Evolutionary conservation across 2,113 vertebrate species (phyloP).

Genomic region (Perca schrenkii): DNA sequence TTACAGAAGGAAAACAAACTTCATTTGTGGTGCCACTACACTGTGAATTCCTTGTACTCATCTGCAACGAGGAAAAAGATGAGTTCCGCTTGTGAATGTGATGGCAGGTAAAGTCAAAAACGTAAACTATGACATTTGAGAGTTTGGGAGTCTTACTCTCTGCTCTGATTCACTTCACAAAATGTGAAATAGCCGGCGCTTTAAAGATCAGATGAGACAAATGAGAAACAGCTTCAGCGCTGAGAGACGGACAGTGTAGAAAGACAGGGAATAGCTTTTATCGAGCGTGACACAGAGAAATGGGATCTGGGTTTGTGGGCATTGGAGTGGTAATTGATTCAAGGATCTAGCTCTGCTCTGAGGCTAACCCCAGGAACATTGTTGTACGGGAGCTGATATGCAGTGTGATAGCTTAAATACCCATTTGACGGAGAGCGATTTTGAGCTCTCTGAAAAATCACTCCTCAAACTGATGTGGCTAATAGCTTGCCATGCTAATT

Average conservation of each 20-base stretch:
- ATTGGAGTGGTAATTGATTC: slow-evolving; percentile 76
- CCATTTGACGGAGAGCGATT: slow-evolving; percentile 28
- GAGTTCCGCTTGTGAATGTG: background rate
- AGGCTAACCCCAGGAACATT: slow-evolving; percentile 55
- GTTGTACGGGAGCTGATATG: slow-evolving; percentile 56
- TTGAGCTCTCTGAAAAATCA: slow-evolving; percentile 41
- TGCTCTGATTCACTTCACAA: slow-evolving; percentile 39
- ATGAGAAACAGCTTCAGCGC: slow-evolving; percentile 63
- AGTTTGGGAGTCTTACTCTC: slow-evolving; percentile 25
- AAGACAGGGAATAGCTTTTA: slow-evolving; percentile 74
- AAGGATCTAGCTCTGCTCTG: slow-evolving; percentile 60
- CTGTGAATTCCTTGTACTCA: background rate
- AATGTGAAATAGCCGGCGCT: slow-evolving; percentile 47
- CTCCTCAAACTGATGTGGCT: slow-evolving; percentile 39
- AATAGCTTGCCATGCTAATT: slow-evolving; percentile 60
- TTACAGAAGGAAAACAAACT: background rate
- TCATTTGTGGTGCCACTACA: background rate
- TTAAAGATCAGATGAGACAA: slow-evolving; percentile 63
- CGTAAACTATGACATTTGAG: slow-evolving; percentile 7
- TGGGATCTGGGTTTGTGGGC: slow-evolving; percentile 73
- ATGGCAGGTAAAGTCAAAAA: slow-evolving; percentile 11
- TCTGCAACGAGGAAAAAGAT: background rate
- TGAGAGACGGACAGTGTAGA: slow-evolving; percentile 52
- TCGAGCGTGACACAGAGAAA: slow-evolving; percentile 77
- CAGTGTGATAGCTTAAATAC: slow-evolving; percentile 65